phyloP scores from a whole-genome alignment of 2,797 vertebrate genomes.

The Alfaro cultratus region DNA sequence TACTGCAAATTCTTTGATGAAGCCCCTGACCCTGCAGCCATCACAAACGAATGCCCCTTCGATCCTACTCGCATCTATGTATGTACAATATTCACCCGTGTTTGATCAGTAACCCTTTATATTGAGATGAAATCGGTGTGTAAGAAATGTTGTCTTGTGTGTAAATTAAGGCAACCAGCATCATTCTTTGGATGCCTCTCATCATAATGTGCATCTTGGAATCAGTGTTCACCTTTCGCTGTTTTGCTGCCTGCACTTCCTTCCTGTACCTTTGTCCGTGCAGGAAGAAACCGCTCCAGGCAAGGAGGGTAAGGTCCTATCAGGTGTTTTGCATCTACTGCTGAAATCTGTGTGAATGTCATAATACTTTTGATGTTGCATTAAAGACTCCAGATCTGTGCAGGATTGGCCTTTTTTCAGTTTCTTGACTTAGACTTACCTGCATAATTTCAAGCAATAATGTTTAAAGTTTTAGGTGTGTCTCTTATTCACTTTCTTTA shows the following conservation, averaged over 20 bases:
- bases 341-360: not conserved
- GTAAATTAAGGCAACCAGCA: constrained; percentile 83
- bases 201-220: constrained; percentile 81
- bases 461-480: not conserved
- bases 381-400: not conserved
- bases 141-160: not conserved
- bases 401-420: not conserved
- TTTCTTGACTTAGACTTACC: not conserved
- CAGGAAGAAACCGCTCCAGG: constrained; percentile 57
- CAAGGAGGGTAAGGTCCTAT: constrained; percentile 63
- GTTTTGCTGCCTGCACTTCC: constrained; percentile 77
- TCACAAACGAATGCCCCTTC: constrained; percentile 87
- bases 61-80: constrained; percentile 92
- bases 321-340: not conserved
- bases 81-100: constrained; percentile 59
- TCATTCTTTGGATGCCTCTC: constrained; percentile 88
- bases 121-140: not conserved
- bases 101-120: not conserved
- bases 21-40: constrained; percentile 54
- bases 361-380: not conserved
- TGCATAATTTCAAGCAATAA: not conserved
- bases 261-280: constrained; percentile 83
- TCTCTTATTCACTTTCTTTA: not conserved
- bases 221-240: constrained; percentile 82
- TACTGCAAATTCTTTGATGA: constrained; percentile 68